phyloP scores from a whole-genome alignment of 2,888 invertebrate species.

The Rugalucina vietnamica region DNA sequence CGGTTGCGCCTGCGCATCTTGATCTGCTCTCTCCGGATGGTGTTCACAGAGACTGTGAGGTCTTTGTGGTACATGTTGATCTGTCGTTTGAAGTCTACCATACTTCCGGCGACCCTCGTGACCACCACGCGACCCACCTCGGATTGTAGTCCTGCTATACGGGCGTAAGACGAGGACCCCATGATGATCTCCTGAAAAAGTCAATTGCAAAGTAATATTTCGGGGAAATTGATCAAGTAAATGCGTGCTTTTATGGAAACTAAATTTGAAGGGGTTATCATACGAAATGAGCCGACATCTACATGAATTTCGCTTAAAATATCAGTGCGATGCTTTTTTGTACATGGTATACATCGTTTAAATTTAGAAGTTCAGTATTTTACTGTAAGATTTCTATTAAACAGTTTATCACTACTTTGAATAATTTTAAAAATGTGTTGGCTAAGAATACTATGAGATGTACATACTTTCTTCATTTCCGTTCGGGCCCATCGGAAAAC shows the following conservation, averaged over 20 bases:
- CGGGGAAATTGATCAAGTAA: too few species aligned
- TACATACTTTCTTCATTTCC: conserved; percentile 53
- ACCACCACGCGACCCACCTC: conserved; percentile 73
- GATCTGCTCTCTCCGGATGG: conserved; percentile 68
- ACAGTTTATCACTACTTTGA: too few species aligned
- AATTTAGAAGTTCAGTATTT: too few species aligned
- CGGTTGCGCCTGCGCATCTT: conserved; percentile 63
- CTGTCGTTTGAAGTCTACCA: conserved; percentile 70
- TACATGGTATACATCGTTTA: too few species aligned
- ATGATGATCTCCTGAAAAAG: conserved; percentile 66
- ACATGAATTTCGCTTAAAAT: too few species aligned
- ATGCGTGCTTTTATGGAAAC: too few species aligned
- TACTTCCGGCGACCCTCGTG: conserved; percentile 72
- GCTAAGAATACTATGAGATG: neutral
- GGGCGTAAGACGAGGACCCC: conserved; percentile 71
- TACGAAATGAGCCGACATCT: too few species aligned
- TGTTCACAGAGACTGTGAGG: conserved; percentile 67
- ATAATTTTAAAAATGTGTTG: too few species aligned
- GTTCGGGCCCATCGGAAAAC: conserved; percentile 61
- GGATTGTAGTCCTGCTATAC: conserved; percentile 74
- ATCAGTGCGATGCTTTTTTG: too few species aligned
- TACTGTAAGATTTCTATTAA: too few species aligned
- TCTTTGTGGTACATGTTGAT: conserved; percentile 72
- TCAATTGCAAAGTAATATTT: neutral
- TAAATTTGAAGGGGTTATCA: too few species aligned